Conservation (phyloP, 2,113 vertebrate genomes). For the Bambusicola thoracicus region DNA sequence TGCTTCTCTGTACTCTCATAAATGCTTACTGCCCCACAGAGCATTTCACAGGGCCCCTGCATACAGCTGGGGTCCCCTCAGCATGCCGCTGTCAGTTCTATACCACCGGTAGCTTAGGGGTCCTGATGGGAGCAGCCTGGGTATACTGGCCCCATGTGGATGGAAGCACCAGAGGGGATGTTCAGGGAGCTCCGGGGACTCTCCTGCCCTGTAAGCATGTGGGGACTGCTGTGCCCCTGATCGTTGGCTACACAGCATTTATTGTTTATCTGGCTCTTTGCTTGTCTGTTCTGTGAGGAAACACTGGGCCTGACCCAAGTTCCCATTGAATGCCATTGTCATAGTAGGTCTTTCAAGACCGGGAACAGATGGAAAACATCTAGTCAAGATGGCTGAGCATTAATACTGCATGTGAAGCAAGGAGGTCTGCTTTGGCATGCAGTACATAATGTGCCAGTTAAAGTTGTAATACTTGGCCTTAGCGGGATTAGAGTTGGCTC, state of each 20-base stretch:
- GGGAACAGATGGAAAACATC: neutral
- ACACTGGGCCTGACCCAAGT: neutral
- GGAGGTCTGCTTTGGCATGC: neutral
- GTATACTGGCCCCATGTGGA: rapidly evolving
- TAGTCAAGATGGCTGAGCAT: neutral
- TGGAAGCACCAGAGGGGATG: neutral
- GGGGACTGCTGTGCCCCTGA: rapidly evolving
- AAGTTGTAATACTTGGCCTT: neutral
- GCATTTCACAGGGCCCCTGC: rapidly evolving
- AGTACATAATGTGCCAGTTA: neutral
- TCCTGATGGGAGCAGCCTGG: rapidly evolving
- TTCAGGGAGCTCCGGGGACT: rapidly evolving
- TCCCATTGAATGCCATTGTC: neutral
- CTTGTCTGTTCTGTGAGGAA: neutral
- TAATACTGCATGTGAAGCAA: neutral
- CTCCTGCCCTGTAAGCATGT: rapidly evolving
- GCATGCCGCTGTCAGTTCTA: neutral
- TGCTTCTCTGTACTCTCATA: rapidly evolving
- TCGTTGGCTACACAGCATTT: rapidly evolving
- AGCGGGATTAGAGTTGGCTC: neutral
- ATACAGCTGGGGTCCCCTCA: rapidly evolving
- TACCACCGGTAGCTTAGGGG: neutral
- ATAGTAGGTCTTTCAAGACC: neutral
- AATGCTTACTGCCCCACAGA: neutral
- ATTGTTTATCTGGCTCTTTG: neutral